Conservation (phyloP, 1,140 invertebrate genomes). For the Drosophila triauraria region DNA sequence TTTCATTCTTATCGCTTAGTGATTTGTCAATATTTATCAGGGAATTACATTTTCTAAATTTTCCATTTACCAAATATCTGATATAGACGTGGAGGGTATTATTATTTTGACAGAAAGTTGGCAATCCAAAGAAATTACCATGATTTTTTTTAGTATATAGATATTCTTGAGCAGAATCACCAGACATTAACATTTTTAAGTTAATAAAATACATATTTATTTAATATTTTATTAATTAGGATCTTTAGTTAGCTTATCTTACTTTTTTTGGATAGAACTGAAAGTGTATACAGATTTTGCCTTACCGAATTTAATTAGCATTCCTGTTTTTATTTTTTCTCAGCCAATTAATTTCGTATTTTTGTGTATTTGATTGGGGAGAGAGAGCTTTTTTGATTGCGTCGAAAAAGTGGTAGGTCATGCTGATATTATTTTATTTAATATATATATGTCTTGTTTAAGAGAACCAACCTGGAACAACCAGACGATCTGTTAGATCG, state of each 20-base stretch:
- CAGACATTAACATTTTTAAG: too few relatives aligned
- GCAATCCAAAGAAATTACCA: too few relatives aligned
- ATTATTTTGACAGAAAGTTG: neutral
- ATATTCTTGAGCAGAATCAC: too few relatives aligned
- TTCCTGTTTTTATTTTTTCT: neutral
- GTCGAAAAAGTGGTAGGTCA: neutral
- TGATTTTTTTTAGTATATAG: too few relatives aligned
- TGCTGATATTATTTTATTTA: constrained; percentile 1
- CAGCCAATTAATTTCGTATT: neutral
- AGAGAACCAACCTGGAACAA: too few relatives aligned
- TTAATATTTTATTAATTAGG: too few relatives aligned
- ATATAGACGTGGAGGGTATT: too few relatives aligned
- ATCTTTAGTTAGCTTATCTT: too few relatives aligned
- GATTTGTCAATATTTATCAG: neutral
- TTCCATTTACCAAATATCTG: neutral
- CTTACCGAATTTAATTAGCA: neutral
- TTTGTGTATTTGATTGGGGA: neutral
- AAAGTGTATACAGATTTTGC: neutral
- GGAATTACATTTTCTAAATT: neutral
- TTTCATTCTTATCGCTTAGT: neutral
- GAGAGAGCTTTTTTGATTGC: constrained; percentile 5
- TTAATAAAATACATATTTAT: too few relatives aligned
- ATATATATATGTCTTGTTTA: neutral
- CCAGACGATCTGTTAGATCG: too few relatives aligned
- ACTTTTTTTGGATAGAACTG: neutral